These are phyloP conservation scores for Elaphurus davidianus DNA, from an alignment of 2,113 vertebrate species.

Conservation along the genomic window DNA sequence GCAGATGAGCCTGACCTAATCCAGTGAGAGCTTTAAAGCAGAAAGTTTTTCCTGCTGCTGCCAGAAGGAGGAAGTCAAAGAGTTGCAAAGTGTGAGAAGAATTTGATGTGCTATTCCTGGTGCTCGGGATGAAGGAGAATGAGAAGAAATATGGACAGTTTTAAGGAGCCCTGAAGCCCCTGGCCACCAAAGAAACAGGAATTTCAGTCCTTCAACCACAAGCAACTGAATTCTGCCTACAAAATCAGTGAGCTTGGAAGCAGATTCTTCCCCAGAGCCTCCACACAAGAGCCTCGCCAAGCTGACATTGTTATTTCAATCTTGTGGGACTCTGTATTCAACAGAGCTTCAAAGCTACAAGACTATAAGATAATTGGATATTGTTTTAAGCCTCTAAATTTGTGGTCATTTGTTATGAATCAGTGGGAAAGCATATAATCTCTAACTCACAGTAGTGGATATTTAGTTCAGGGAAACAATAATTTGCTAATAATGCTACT, in stretches of 20 bases:
- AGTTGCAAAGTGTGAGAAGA: background rate
- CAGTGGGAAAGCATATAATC: background rate
- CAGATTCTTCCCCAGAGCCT: background rate
- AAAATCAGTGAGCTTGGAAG: background rate
- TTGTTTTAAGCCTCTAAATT: background rate
- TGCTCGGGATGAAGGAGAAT: background rate
- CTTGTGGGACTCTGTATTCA: background rate
- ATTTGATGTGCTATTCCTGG: background rate
- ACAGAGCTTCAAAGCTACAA: background rate
- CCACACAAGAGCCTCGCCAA: background rate
- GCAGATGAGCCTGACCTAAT: background rate
- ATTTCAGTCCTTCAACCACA: background rate
- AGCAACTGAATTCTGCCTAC: background rate
- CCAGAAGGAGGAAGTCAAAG: background rate
- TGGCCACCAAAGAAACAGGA: background rate
- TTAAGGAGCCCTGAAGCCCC: background rate
- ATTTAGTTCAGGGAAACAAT: background rate
- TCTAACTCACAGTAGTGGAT: background rate
- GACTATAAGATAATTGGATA: background rate
- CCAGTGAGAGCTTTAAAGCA: background rate
- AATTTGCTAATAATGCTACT: background rate
- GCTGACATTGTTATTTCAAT: background rate
- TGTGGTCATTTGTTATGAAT: background rate
- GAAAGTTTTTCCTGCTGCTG: background rate
- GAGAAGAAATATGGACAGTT: background rate